Evolutionary conservation across 2,888 invertebrate species (phyloP), one percentile per base, ranked within the genome.

Genomic region (Bunonema sp.): DNA sequence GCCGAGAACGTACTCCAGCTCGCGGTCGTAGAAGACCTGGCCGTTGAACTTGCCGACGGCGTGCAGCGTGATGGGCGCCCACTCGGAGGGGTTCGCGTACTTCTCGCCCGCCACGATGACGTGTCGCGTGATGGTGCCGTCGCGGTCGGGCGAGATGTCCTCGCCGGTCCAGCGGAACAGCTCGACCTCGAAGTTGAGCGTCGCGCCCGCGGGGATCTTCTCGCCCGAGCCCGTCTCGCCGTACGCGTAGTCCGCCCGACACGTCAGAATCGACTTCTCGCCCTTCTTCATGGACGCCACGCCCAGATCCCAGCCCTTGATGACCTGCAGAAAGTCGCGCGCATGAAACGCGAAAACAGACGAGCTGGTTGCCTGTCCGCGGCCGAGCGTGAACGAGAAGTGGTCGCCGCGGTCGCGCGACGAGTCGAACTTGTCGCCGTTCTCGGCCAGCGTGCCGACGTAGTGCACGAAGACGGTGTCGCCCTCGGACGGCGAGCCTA

Each of bases 351-450:
- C n/a, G n/a, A n/a, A n/a, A n/a, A n/a, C n/a, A n/a, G n/a, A n/a
- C n/a, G n/a, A n/a, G n/a, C n/a, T n/a, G n/a, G n/a, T n/a, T 26
- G 50, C 46, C 59, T 61, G 72, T 81, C 86, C 82, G 78, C 80
- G 80, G 46, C 86, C 87, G 34, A 93, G 74, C 51, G 77, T 76
- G 69, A 93, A 93, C 60, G 80, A 77, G 67, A 97, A 93, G 1
- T 83, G 81, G 46, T 82, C 79, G 47, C 79, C 78, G 45, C 85
- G 77, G 55, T 83, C 82, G 53, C 79, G 77, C 69, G 86, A 88
- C 1, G 87, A 85, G 72, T 93, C 93, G 69, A 93, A 91, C 66
- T 82, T 79, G 2, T 81, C 80, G 29, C 91, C 91, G 72, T 87
- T 82, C 23, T 58, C 52, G n/a, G n/a, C n/a, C 23, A 91, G 75